Conservation (phyloP, 2,888 invertebrate genomes). For the Agonopterix heracliana region DNA sequence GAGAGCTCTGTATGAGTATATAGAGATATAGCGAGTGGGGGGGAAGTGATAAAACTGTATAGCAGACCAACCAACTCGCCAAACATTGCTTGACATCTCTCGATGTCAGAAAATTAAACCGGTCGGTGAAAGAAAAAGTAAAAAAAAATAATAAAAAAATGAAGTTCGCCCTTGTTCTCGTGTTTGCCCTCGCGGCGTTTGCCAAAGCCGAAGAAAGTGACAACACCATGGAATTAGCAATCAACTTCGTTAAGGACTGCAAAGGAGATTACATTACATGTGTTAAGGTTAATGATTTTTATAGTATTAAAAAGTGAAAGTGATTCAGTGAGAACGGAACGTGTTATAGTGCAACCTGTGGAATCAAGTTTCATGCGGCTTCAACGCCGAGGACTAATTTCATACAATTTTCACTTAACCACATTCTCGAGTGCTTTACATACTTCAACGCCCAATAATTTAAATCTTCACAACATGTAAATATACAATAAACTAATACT, state of each 20-base stretch:
- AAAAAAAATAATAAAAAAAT: slow-evolving; percentile 33
- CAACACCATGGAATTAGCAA: slow-evolving; percentile 77
- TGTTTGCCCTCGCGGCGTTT: slow-evolving; percentile 56
- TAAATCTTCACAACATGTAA: not conserved
- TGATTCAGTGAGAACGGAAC: slow-evolving; percentile 38
- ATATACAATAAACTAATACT: not conserved
- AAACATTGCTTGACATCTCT: slow-evolving; percentile 65
- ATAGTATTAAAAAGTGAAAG: slow-evolving; percentile 56
- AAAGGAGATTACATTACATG: slow-evolving; percentile 81
- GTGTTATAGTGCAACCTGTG: slow-evolving; percentile 28
- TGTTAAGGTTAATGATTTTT: slow-evolving; percentile 80
- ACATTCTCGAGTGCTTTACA: not conserved
- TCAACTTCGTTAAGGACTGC: slow-evolving; percentile 83
- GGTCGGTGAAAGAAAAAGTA: slow-evolving; percentile 22
- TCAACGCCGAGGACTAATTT: slow-evolving; percentile 20
- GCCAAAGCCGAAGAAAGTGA: slow-evolving; percentile 65
- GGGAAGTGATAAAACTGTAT: slow-evolving; percentile 68
- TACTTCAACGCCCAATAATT: not conserved
- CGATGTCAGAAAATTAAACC: slow-evolving; percentile 53
- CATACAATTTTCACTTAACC: slow-evolving; percentile 23
- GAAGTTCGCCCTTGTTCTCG: slow-evolving; percentile 48
- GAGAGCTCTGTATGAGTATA: slow-evolving; percentile 37
- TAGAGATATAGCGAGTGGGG: slow-evolving; percentile 49
- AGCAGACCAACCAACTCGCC: slow-evolving; percentile 42
- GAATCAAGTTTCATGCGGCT: slow-evolving; percentile 20